These are phyloP conservation scores for Torymus aiolomorphi DNA, from an alignment of 2,888 invertebrate genomes.

Conservation along the genomic window DNA sequence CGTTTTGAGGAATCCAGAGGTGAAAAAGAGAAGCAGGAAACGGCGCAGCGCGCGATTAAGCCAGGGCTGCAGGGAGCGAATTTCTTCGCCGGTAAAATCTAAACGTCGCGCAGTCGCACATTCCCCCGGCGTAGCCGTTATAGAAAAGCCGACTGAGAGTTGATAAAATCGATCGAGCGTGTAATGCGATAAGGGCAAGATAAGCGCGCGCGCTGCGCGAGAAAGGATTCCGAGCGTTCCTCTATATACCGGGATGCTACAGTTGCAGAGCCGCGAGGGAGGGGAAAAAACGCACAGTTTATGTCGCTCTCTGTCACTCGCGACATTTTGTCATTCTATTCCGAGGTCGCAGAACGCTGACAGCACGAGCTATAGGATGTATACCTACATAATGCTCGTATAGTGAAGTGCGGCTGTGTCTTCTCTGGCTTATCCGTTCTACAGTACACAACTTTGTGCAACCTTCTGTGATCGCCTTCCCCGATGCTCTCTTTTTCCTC, in stretches of 20 bases:
- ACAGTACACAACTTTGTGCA: no score
- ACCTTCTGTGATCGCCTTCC: no score
- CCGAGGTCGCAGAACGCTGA: background rate
- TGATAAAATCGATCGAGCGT: slow-evolving; percentile 40
- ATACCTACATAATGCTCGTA: background rate
- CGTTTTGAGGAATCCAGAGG: background rate
- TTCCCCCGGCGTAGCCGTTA: no score
- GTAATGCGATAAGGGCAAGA: slow-evolving; percentile 31
- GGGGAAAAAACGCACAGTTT: slow-evolving; percentile 8
- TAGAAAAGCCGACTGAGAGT: background rate
- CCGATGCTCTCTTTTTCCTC: no score
- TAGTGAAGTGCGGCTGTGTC: background rate
- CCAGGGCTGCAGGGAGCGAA: background rate
- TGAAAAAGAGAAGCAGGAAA: background rate
- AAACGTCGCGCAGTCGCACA: no score
- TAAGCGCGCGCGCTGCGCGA: background rate
- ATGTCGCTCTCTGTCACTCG: slow-evolving; percentile 18
- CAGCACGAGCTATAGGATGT: background rate
- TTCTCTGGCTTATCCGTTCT: background rate
- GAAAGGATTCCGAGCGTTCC: slow-evolving; percentile 12
- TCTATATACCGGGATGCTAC: background rate
- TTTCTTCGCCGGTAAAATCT: background rate
- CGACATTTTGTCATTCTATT: slow-evolving; percentile 42
- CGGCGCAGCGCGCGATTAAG: background rate
- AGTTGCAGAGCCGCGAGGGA: no score